Percentiles rank a stretch among this genome's conserved stretches.
Conservation (phyloP, 2,113 vertebrate genomes). For the Pelusios castaneus region DNA sequence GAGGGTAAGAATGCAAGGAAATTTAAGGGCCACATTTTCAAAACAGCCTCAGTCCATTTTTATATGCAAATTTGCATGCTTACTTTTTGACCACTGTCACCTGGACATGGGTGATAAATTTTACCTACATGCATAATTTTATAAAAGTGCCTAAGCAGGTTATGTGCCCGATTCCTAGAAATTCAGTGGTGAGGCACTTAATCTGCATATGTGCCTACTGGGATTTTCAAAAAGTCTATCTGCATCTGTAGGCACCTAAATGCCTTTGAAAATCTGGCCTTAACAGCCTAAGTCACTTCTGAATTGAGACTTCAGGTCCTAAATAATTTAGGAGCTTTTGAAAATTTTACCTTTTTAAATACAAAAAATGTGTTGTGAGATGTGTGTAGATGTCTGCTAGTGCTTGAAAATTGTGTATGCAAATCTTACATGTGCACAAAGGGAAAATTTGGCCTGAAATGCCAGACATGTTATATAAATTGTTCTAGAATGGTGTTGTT, state of each 20-base stretch:
- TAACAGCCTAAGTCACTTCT: background rate
- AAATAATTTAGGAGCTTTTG: background rate
- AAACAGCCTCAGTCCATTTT: background rate
- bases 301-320: background rate
- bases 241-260: background rate
- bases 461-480: constrained; percentile 52
- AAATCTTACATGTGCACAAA: background rate
- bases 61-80: background rate
- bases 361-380: background rate
- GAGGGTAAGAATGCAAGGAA: no score
- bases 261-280: background rate
- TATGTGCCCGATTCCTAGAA: background rate
- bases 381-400: background rate
- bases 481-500: constrained; percentile 60
- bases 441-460: constrained; percentile 32
- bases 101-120: background rate
- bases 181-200: background rate
- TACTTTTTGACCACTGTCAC: background rate
- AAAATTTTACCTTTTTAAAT: background rate
- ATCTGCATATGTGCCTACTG: background rate
- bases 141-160: background rate
- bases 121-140: background rate
- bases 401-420: background rate
- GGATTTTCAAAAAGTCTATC: background rate
- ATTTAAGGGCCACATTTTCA: background rate